phyloP scores from a whole-genome alignment of 2,113 vertebrate genomes.

The Podilymbus podiceps region DNA sequence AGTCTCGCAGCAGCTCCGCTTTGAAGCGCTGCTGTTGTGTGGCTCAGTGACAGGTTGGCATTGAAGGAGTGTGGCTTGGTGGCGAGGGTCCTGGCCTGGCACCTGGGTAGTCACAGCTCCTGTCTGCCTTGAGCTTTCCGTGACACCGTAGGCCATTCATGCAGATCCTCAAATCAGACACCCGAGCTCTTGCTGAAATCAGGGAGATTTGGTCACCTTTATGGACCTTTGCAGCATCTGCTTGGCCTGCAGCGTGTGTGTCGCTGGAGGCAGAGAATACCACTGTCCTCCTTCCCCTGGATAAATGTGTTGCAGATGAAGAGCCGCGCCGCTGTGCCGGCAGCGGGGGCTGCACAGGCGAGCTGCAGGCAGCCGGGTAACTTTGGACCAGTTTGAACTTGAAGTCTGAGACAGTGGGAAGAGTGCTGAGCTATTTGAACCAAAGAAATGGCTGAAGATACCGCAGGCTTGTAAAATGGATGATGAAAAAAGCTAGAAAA shows the following conservation, averaged over 20 bases:
- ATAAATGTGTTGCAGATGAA: rapidly evolving
- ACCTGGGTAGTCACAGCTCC: neutral
- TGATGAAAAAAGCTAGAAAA: neutral
- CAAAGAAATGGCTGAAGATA: neutral
- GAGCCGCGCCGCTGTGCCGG: rapidly evolving
- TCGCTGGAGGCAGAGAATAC: neutral
- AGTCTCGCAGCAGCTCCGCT: neutral
- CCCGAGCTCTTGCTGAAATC: neutral
- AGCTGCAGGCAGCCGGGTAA: rapidly evolving
- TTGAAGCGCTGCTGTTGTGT: neutral
- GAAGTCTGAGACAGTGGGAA: neutral
- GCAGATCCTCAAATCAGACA: neutral
- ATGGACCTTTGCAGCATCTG: neutral
- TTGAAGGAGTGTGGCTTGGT: neutral
- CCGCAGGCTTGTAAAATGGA: neutral
- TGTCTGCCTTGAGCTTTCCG: neutral
- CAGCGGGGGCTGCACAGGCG: neutral
- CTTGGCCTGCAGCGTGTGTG: neutral
- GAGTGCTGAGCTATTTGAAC: neutral
- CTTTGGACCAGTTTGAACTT: neutral
- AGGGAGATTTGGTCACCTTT: neutral
- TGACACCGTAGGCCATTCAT: neutral
- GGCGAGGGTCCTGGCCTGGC: neutral
- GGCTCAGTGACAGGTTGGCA: neutral
- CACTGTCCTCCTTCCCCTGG: neutral